These are phyloP conservation scores for Tricholauxania praeusta DNA, from an alignment of 2,888 invertebrate species.

Conservation along the genomic window DNA sequence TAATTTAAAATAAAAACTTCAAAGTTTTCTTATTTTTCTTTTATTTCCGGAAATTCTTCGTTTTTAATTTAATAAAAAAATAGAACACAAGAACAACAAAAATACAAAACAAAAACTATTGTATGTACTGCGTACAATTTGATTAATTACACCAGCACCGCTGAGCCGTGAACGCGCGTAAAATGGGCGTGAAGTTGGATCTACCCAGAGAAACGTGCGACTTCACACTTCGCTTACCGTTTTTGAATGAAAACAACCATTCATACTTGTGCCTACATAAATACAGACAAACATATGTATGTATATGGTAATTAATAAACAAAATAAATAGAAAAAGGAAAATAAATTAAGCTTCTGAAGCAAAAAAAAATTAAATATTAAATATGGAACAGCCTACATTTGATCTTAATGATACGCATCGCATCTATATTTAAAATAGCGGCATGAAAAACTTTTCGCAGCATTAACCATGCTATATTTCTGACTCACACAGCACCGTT, in stretches of 20 bases:
- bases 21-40: slow-evolving; percentile 8
- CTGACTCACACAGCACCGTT: too few relatives aligned
- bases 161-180: slow-evolving; percentile 20
- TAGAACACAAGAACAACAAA: neutral
- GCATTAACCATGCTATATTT: too few relatives aligned
- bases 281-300: too few relatives aligned
- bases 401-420: too few relatives aligned
- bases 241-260: neutral
- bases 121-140: slow-evolving; percentile 16
- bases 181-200: slow-evolving; percentile 29
- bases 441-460: too few relatives aligned
- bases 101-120: neutral
- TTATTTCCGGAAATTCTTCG: slow-evolving; percentile 3
- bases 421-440: too few relatives aligned
- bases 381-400: too few relatives aligned
- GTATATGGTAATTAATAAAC: too few relatives aligned
- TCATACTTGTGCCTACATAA: too few relatives aligned
- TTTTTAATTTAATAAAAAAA: slow-evolving; percentile 20
- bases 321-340: too few relatives aligned
- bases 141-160: slow-evolving; percentile 30
- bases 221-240: slow-evolving; percentile 6
- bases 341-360: too few relatives aligned
- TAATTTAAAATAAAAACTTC: slow-evolving; percentile 14
- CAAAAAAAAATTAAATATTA: too few relatives aligned
- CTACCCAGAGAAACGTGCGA: slow-evolving; percentile 4